phyloP scores from a whole-genome alignment of 2,113 vertebrate species.

The Osmerus mordax region DNA sequence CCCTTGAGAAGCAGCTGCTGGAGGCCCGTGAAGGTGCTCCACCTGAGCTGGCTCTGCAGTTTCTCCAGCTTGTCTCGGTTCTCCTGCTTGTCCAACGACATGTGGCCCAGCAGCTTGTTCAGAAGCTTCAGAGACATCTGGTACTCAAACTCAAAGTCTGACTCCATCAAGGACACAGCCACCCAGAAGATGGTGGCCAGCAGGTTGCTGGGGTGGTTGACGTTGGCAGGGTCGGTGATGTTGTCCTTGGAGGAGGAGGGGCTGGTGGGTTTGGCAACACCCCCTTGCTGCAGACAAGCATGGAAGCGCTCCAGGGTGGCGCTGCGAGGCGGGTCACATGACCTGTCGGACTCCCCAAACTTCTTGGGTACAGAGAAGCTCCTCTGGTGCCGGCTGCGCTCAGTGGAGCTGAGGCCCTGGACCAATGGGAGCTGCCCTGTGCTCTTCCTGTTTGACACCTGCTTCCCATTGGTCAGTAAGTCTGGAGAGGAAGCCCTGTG shows the following conservation, averaged over 20 bases:
- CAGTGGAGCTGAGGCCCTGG: slow-evolving; percentile 72
- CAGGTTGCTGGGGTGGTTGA: slow-evolving; percentile 90
- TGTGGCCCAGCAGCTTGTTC: slow-evolving; percentile 85
- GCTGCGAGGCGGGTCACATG: slow-evolving; percentile 87
- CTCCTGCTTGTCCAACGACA: slow-evolving; percentile 89
- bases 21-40: slow-evolving; percentile 90
- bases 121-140: slow-evolving; percentile 89
- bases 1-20: slow-evolving; percentile 96
- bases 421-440: slow-evolving; percentile 85
- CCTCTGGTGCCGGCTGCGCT: slow-evolving; percentile 85
- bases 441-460: slow-evolving; percentile 86
- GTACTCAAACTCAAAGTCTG: slow-evolving; percentile 98
- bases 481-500: slow-evolving; percentile 87
- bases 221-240: slow-evolving; percentile 75
- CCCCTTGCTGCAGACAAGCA: slow-evolving; percentile 81
- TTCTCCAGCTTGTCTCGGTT: slow-evolving; percentile 94
- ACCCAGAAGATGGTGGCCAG: slow-evolving; percentile 97
- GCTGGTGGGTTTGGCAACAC: slow-evolving; percentile 76
- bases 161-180: slow-evolving; percentile 95
- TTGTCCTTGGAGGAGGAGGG: slow-evolving; percentile 77
- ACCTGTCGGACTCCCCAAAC: slow-evolving; percentile 84
- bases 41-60: slow-evolving; percentile 88
- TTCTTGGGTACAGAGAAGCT: slow-evolving; percentile 96
- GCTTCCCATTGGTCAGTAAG: slow-evolving; percentile 77
- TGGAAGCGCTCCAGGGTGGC: slow-evolving; percentile 91